Evolutionary conservation across 1,140 invertebrate species (phyloP).

Genomic region (Lasaia peninsularis): DNA sequence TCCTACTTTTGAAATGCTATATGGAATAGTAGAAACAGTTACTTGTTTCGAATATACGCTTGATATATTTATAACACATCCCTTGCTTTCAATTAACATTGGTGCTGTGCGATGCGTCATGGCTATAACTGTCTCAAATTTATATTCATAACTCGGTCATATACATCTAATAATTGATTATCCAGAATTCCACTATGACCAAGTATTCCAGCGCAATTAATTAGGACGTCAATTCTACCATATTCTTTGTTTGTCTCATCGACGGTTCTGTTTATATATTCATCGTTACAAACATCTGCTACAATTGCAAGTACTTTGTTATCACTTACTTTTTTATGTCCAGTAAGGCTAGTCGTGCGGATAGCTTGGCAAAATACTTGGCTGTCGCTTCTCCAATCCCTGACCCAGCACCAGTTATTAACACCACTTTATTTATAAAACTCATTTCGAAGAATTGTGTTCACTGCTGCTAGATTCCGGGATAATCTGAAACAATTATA

Average conservation of each 20-base stretch:
- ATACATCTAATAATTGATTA: not conserved
- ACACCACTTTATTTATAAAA: too few species aligned
- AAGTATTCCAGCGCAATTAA: conserved; percentile 27
- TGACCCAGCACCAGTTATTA: too few species aligned
- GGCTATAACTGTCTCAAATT: conserved; percentile 31
- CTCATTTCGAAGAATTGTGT: too few species aligned
- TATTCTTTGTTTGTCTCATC: conserved; percentile 23
- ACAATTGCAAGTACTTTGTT: conserved; percentile 27
- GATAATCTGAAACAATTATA: too few species aligned
- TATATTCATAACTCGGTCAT: conserved; percentile 15
- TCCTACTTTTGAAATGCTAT: conserved; percentile 25
- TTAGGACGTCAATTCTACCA: conserved; percentile 32
- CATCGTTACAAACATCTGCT: conserved; percentile 28
- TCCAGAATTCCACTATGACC: not conserved
- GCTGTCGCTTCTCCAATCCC: too few species aligned
- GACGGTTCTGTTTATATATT: conserved; percentile 26
- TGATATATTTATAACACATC: conserved; percentile 32
- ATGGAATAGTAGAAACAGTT: conserved; percentile 2
- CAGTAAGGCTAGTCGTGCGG: too few species aligned
- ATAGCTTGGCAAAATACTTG: too few species aligned
- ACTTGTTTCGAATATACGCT: conserved; percentile 16
- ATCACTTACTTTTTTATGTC: too few species aligned
- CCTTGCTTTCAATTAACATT: conserved; percentile 28
- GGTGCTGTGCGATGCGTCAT: conserved; percentile 22
- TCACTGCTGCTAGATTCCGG: too few species aligned